These are phyloP conservation scores for Aleiodes sp. DNA, from an alignment of 1,140 invertebrate species.

Conservation along the genomic window DNA sequence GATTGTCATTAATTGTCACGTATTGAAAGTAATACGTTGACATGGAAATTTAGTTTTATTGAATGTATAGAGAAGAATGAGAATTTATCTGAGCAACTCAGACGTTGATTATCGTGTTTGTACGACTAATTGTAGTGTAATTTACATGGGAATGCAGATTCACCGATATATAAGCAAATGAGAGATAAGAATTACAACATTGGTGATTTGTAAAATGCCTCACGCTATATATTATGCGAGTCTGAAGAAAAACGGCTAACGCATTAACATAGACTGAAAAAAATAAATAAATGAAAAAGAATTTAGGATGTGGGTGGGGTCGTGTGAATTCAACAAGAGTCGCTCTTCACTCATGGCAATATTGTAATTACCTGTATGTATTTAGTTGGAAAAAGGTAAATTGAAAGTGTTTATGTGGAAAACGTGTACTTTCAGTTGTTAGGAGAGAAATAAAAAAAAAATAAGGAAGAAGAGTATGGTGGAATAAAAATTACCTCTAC, in stretches of 20 bases:
- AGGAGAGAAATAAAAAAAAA: too few relatives aligned
- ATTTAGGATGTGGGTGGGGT: too few relatives aligned
- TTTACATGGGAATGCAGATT: conserved; percentile 16
- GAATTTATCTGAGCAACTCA: not conserved
- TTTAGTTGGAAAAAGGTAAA: not conserved
- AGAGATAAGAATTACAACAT: conserved; percentile 4
- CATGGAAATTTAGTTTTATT: not conserved
- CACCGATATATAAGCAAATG: not conserved
- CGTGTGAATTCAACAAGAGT: not conserved
- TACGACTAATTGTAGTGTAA: conserved; percentile 10
- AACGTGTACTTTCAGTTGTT: not conserved
- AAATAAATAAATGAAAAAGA: too few relatives aligned
- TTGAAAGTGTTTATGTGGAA: not conserved
- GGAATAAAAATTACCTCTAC: not conserved
- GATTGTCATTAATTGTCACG: not conserved
- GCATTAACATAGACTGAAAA: too few relatives aligned
- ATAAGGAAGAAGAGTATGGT: not conserved
- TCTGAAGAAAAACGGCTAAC: too few relatives aligned
- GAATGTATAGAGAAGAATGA: not conserved
- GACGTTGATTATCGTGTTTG: conserved; percentile 1
- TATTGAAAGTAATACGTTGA: not conserved
- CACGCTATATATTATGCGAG: not conserved
- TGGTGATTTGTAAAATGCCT: conserved; percentile 1
- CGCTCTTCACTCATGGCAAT: not conserved
- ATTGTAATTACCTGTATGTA: not conserved